Base-by-base conservation (phyloP, 2,888 invertebrate species). In the Drosophila atripex region DNA sequence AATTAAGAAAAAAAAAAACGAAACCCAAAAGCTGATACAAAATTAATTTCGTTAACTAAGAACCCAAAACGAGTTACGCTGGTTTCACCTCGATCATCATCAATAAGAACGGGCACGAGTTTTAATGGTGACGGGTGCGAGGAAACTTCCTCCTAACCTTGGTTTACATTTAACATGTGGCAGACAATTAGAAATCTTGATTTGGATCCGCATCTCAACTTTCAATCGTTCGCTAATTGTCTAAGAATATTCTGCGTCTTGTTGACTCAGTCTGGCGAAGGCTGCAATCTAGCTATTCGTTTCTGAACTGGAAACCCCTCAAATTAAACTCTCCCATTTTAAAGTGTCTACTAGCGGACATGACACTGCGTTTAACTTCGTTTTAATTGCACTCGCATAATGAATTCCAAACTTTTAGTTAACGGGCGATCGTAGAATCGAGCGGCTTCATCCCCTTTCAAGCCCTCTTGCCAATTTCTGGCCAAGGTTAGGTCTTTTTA, bases 321-420 rank as follows among this genome's bases (percentile, higher is more conserved):
- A 16, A 80, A 71, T 76, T 59, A 69, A 74, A 80, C 51, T 70
- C 71, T 70, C 83, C 69, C 58, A 71, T 80, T 73, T 41, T 45
- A 45, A 46, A 65, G 68, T 57, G 53, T 68, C 54, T 63, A 58
- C 53, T 56, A 50, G 73, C 80, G 86, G 84, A 83, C 69, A 68
- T 83, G 84, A 86, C 84, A 53, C 25, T 70, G 70, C 58, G 65
- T 39, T 69, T 69, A 61, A 63, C 74, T 61, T 23, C 71, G 55
- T 71, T 80, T 80, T 75, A 77, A 83, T 82, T 79, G 71, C 85
- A 76, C 68, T 74, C 50, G 35, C 32, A 64, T 71, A 73, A 77
- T 73, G 77, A 74, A 71, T 70, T 73, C 38, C 63, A 63, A 66
- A 71, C 45, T 41, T 63, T 23, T 60, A 66, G 28, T 65, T 63